Base-by-base conservation (phyloP, 1,140 invertebrate genomes). In the Samia ricini region DNA sequence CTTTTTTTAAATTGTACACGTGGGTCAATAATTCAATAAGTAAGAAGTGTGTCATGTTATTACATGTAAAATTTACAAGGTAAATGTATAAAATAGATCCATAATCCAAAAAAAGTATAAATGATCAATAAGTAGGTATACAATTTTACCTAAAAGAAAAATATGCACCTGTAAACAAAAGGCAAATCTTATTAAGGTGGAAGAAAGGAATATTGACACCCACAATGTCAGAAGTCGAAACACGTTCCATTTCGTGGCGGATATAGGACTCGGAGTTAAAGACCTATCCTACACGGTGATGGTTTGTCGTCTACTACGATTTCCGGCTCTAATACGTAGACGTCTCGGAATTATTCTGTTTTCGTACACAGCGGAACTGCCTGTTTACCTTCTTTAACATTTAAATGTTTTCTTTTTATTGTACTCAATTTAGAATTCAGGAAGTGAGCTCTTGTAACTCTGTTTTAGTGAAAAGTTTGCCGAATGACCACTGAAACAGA, bases 211-310 rank as follows among this genome's bases (percentile, higher is more conserved):
- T 42, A 42, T 42, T 42, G 33, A 12, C 33, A 42, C 33, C 33
- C 1, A 42, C 33, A 42, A 42, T 42, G 33, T 79, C 71, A 71
- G 73, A 71, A 81, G 74, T 84, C 72, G 74, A 81, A 77, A 77
- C 81, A 84, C 83, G 79, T 84, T 81, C 77, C 78, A 88, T 88
- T 88, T 81, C 80, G 82, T 76, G 79, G 73, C 83, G 85, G 85
- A 85, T 85, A 85, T 85, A 80, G 72, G 81, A 76, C 67, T 61
- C 71, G 77, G 65, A 68, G 81, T 85, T 85, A 88, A 76, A 74
- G 74, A 74, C 77, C 79, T 72, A 80, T 85, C 76, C 77, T 72
- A 75, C 77, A 68, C 70, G 72, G 67, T 77, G 81, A 79, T 79
- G 80, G 71, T 74, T 76, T 79, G 71, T 72, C 74, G 77, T 75